Percentiles rank a stretch among this genome's conserved stretches.
Evolutionary conservation across 2,888 invertebrate species (phyloP).

Genomic region (Meganola albula): DNA sequence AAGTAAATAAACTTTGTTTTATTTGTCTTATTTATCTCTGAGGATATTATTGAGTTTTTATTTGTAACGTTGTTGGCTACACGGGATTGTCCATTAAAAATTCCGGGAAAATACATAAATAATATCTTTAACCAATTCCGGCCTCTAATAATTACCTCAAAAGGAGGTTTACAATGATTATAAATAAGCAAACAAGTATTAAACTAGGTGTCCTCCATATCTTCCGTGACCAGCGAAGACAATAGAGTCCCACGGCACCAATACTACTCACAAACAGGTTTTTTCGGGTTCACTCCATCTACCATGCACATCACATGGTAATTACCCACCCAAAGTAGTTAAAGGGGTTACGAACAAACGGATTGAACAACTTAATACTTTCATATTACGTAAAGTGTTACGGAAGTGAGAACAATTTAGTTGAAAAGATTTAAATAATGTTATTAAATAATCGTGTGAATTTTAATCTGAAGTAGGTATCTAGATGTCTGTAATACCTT

Average conservation of each 20-base stretch:
- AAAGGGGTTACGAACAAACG: constrained; percentile 13
- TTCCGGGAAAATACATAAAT: no score
- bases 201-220: constrained; percentile 30
- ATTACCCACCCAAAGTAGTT: constrained; percentile 17
- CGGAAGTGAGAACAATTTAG: constrained; percentile 13
- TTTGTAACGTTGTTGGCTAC: no score
- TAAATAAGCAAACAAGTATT: constrained; percentile 6
- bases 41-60: no score
- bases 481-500: no score
- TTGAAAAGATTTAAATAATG: no score
- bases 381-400: constrained; percentile 8
- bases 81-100: no score
- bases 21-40: no score
- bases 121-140: no score
- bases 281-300: constrained; percentile 16
- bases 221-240: constrained; percentile 35
- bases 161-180: constrained; percentile 12
- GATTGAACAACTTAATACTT: constrained; percentile 14
- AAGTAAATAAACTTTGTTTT: no score
- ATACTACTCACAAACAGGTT: constrained; percentile 24
- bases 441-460: no score
- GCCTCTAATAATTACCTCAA: constrained; percentile 4
- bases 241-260: constrained; percentile 45
- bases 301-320: no score
- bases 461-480: no score